phyloP scores from a whole-genome alignment of 2,888 invertebrate species.

The Hypomecis punctinalis region DNA sequence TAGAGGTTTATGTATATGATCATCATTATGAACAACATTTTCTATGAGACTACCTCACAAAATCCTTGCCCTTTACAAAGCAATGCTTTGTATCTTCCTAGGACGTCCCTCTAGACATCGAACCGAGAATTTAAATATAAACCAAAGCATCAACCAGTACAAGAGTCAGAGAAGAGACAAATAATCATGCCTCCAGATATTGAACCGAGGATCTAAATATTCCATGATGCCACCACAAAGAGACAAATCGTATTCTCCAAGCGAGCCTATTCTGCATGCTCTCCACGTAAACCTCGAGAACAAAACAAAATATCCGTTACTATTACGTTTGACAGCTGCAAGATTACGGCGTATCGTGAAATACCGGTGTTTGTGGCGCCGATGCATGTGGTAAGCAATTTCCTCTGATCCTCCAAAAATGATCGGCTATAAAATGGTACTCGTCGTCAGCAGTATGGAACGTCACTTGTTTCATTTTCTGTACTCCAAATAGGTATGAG shows the following conservation, averaged over 20 bases:
- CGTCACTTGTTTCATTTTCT: background rate
- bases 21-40: too few species aligned
- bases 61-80: too few species aligned
- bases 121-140: too few species aligned
- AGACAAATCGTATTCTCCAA: background rate
- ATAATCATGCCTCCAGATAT: background rate
- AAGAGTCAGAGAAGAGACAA: too few species aligned
- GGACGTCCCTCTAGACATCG: too few species aligned
- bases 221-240: background rate
- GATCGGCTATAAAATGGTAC: slow-evolving; percentile 66
- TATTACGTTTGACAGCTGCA: slow-evolving; percentile 43
- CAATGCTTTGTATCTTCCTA: too few species aligned
- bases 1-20: too few species aligned
- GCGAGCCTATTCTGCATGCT: slow-evolving; percentile 3
- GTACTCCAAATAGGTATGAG: too few species aligned
- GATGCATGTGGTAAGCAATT: slow-evolving; percentile 70
- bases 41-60: too few species aligned
- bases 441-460: slow-evolving; percentile 9
- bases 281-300: slow-evolving; percentile 19
- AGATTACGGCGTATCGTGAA: slow-evolving; percentile 62
- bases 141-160: too few species aligned
- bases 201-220: background rate
- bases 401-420: slow-evolving; percentile 76
- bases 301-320: slow-evolving; percentile 47
- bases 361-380: slow-evolving; percentile 64